A percentile compares a stretch with the other conserved stretches of the same genome.
These are phyloP conservation scores for Heliconius hortense DNA, from an alignment of 2,888 invertebrate species.

Conservation along the genomic window DNA sequence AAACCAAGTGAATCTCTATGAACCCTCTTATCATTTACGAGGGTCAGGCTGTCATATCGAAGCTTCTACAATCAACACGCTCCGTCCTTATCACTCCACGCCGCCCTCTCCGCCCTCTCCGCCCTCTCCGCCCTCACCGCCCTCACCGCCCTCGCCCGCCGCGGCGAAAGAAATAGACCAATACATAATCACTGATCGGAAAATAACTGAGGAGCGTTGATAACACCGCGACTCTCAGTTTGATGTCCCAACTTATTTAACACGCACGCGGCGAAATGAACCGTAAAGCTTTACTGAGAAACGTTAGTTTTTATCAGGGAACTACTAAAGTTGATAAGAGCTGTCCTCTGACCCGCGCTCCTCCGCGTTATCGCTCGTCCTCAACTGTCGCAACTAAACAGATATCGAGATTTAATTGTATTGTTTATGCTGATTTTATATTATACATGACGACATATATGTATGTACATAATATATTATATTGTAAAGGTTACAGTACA, in stretches of 20 bases:
- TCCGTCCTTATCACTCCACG: constrained; percentile 22
- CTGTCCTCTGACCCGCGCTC: constrained; percentile 54
- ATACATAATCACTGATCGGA: constrained; percentile 68
- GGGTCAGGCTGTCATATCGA: constrained; percentile 1
- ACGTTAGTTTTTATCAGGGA: neutral
- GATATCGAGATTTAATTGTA: constrained; percentile 19
- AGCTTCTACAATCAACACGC: constrained; percentile 24
- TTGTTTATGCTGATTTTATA: constrained; percentile 24
- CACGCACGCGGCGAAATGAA: neutral
- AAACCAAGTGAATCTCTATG: constrained; percentile 4
- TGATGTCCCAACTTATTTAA: neutral
- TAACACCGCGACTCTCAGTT: constrained; percentile 54
- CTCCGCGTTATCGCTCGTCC: constrained; percentile 39
- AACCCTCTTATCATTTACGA: constrained; percentile 14
- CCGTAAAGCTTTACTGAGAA: neutral
- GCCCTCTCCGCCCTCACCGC: constrained; percentile 17
- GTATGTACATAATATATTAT: neutral
- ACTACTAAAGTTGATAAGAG: constrained; percentile 50
- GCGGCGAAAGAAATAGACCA: constrained; percentile 39
- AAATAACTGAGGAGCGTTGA: constrained; percentile 66
- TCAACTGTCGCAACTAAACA: constrained; percentile 30
- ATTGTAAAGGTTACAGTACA: neutral
- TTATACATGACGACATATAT: neutral
- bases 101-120: neutral
- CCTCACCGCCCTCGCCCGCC: neutral